Conservation (phyloP, 2,113 vertebrate species). For the Proterorhinus semilunaris region DNA sequence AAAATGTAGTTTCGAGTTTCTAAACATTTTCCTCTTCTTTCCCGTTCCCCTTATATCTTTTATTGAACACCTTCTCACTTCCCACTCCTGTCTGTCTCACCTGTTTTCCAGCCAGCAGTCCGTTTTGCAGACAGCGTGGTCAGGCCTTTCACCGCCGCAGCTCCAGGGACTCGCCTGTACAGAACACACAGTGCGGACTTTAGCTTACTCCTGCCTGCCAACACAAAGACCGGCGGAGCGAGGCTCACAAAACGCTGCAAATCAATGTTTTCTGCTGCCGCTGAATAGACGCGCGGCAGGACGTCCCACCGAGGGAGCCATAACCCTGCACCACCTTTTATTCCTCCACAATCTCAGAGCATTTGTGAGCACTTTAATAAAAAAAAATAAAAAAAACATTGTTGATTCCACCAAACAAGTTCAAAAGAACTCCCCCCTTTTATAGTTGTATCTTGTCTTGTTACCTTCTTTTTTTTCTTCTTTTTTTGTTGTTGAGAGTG, state of each 20-base stretch:
- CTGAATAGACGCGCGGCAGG: slow-evolving; percentile 33
- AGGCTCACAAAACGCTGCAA: slow-evolving; percentile 32
- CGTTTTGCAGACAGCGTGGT: slow-evolving; percentile 91
- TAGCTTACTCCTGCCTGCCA: slow-evolving; percentile 25
- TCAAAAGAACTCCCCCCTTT: background rate
- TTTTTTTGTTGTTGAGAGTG: background rate
- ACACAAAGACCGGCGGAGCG: slow-evolving; percentile 10
- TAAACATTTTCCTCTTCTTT: slow-evolving; percentile 9
- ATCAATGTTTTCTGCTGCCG: slow-evolving; percentile 46
- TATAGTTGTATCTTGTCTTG: too few species aligned
- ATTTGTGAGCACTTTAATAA: slow-evolving; percentile 25
- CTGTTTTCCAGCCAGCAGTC: slow-evolving; percentile 74
- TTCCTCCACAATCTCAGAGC: slow-evolving; percentile 26
- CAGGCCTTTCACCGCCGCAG: slow-evolving; percentile 87
- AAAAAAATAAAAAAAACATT: slow-evolving; percentile 1
- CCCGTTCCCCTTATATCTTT: slow-evolving; percentile 30
- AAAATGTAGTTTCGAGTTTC: too few species aligned
- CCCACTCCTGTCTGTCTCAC: slow-evolving; percentile 80
- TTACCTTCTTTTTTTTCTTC: background rate
- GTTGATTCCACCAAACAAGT: background rate
- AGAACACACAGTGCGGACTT: slow-evolving; percentile 52
- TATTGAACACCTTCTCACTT: slow-evolving; percentile 23
- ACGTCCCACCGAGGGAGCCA: slow-evolving; percentile 14
- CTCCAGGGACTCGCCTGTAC: slow-evolving; percentile 77
- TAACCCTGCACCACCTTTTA: slow-evolving; percentile 17